Evolutionary conservation across 2,113 vertebrate species (phyloP).

Genomic region (Erythrocercus mccallii): DNA sequence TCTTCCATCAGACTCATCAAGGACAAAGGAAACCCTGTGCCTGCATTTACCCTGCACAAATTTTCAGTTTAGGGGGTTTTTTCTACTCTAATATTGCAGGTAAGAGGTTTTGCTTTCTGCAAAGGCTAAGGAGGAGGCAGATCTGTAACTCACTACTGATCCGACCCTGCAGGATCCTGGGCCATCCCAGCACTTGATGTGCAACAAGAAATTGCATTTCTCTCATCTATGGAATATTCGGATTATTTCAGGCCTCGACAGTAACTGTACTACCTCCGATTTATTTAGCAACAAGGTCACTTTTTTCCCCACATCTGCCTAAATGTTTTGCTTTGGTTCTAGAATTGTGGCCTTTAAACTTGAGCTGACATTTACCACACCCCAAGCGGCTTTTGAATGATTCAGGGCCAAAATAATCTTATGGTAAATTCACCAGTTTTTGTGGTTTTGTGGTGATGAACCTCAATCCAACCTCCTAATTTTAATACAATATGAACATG

Average conservation of each 20-base stretch:
- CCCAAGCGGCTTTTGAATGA: neutral
- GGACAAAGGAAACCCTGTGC: neutral
- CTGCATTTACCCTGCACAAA: neutral
- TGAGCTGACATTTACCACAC: neutral
- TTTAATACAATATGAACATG: neutral
- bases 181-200: neutral
- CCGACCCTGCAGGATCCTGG: neutral
- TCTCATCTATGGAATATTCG: neutral
- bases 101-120: neutral
- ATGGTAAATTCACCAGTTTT: neutral
- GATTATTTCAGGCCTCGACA: neutral
- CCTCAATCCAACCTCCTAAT: neutral
- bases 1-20: neutral
- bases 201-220: neutral
- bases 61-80: neutral
- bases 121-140: neutral
- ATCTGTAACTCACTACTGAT: neutral
- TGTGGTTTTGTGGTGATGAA: neutral
- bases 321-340: neutral
- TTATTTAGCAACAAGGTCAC: neutral
- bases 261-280: neutral
- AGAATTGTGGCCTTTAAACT: neutral
- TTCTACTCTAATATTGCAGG: neutral
- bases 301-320: neutral
- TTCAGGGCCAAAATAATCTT: neutral